phyloP scores from a whole-genome alignment of 2,888 invertebrate species.

The Ormyrus labotus region DNA sequence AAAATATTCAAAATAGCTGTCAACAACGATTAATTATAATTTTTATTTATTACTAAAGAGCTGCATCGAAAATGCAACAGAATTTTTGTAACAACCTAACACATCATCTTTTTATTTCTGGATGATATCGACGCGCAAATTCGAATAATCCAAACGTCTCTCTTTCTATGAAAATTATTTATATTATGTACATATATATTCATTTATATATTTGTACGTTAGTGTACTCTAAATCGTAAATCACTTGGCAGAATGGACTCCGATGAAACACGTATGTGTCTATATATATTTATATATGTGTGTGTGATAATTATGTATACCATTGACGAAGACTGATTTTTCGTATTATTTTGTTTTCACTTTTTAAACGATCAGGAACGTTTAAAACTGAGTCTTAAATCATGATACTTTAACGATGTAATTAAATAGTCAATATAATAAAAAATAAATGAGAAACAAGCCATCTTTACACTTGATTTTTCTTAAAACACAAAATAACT shows the following conservation, averaged over 20 bases:
- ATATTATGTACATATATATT: conserved; percentile 51
- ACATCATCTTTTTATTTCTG: conserved; percentile 25
- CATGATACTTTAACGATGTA: conserved; percentile 48
- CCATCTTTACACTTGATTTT: conserved; percentile 50
- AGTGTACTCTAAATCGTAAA: conserved; percentile 56
- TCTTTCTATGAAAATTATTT: conserved; percentile 66
- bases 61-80: conserved; percentile 48
- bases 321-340: conserved; percentile 51
- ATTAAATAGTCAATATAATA: conserved; percentile 56
- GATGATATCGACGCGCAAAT: conserved; percentile 46
- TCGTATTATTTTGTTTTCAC: conserved; percentile 48
- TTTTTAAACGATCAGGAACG: conserved; percentile 42
- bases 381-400: conserved; percentile 49
- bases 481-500: conserved; percentile 61
- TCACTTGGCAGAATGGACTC: conserved; percentile 61
- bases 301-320: conserved; percentile 34
- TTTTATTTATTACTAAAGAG: conserved; percentile 37
- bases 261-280: conserved; percentile 40
- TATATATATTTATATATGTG: neutral
- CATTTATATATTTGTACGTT: conserved; percentile 50
- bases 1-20: conserved; percentile 12
- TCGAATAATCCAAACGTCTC: conserved; percentile 57
- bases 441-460: conserved; percentile 50
- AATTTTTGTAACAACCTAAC: conserved; percentile 50
- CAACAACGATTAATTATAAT: conserved; percentile 21